Percentiles rank a stretch among this genome's conserved stretches.
Conservation (phyloP, 1,140 invertebrate species). For the Samia ricini region DNA sequence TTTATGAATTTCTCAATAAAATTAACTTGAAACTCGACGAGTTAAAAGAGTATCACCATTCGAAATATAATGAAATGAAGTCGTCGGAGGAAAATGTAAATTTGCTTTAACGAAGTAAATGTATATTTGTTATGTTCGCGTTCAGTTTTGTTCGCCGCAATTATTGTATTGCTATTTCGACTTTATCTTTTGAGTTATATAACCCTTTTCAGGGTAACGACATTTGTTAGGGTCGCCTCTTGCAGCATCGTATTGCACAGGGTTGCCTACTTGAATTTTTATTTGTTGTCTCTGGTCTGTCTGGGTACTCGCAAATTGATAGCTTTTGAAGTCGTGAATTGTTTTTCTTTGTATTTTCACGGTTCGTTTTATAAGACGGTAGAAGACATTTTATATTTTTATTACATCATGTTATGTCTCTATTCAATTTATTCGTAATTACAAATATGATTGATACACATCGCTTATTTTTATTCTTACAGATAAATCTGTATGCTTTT, state of each 20-base stretch:
- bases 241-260: not conserved
- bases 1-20: not conserved
- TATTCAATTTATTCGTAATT: too few species aligned
- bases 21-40: not conserved
- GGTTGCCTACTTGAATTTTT: constrained; percentile 29
- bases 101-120: constrained; percentile 55
- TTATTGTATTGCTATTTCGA: constrained; percentile 13
- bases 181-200: not conserved
- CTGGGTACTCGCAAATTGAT: constrained; percentile 34
- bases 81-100: constrained; percentile 53
- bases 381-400: not conserved
- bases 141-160: constrained; percentile 36
- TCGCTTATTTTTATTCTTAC: too few species aligned
- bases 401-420: not conserved
- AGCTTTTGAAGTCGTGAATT: constrained; percentile 15
- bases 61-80: constrained; percentile 38
- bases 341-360: not conserved
- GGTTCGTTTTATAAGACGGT: not conserved
- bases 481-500: too few species aligned
- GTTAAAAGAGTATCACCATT: not conserved
- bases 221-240: not conserved
- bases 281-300: constrained; percentile 16
- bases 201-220: not conserved
- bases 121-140: constrained; percentile 47
- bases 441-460: too few species aligned